Conservation (phyloP, 1,140 invertebrate genomes). For the Stegodyphus mimosarum region DNA sequence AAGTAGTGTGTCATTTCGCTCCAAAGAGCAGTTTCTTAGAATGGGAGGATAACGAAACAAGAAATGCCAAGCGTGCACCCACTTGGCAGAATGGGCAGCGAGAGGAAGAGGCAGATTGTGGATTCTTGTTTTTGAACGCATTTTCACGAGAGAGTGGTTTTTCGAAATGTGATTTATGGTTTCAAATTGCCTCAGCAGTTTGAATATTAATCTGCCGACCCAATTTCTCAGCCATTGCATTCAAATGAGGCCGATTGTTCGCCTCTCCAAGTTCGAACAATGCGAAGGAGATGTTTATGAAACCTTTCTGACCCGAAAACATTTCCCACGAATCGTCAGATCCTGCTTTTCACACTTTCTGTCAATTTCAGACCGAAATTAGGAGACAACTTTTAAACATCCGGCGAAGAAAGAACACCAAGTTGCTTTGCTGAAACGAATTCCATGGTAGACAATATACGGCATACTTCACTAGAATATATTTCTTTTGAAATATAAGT, state of each 20-base stretch:
- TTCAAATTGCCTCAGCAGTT: conserved; percentile 45
- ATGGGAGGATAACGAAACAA: no score
- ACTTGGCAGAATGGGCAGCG: no score
- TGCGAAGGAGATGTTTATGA: conserved; percentile 48
- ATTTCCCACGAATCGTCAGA: conserved; percentile 36
- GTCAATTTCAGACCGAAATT: not conserved
- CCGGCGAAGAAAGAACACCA: no score
- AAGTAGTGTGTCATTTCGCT: no score
- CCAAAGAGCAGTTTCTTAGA: no score
- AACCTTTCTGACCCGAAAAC: conserved; percentile 32
- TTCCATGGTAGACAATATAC: no score
- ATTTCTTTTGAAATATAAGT: no score
- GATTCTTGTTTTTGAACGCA: not conserved
- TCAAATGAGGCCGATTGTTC: conserved; percentile 55
- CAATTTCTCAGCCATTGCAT: conserved; percentile 55
- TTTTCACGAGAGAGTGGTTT: conserved; percentile 51
- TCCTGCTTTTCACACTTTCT: conserved; percentile 5
- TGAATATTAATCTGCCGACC: conserved; percentile 55
- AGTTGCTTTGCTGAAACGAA: no score
- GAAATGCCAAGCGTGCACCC: no score
- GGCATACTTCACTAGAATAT: no score
- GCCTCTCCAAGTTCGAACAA: conserved; percentile 50
- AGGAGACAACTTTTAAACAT: no score
- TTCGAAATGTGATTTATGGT: conserved; percentile 29
- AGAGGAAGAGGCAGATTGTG: not conserved